A percentile compares a stretch with the other conserved stretches of the same genome.
phyloP scores from a whole-genome alignment of 2,113 vertebrate species.

The Sylvicapra grimmia region DNA sequence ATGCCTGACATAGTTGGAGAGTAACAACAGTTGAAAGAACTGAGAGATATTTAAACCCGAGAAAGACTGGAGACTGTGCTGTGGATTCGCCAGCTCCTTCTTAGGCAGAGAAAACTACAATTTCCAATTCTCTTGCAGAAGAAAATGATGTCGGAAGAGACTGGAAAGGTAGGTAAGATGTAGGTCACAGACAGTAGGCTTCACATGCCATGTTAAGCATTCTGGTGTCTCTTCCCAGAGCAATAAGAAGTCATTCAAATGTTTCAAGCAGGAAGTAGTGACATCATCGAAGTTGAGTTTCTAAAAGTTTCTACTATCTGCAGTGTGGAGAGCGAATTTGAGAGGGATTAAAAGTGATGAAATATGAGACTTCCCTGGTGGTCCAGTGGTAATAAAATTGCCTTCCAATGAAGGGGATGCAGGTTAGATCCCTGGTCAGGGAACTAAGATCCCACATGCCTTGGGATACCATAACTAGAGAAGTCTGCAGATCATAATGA shows the following conservation, averaged over 20 bases:
- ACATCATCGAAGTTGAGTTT: neutral
- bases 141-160: neutral
- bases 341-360: neutral
- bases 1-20: neutral
- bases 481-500: neutral
- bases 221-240: neutral
- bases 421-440: neutral
- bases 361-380: neutral
- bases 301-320: neutral
- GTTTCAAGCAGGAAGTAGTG: neutral
- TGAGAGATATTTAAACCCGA: neutral
- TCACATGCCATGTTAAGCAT: rapidly evolving
- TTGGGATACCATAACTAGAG: neutral
- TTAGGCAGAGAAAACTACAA: neutral
- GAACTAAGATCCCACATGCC: neutral
- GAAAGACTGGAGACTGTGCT: neutral
- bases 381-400: neutral
- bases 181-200: neutral
- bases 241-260: neutral
- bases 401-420: neutral
- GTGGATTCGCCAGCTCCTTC: neutral
- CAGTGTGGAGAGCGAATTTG: rapidly evolving
- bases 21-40: neutral
- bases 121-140: neutral
- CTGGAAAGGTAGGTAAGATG: neutral